Evolutionary conservation across 1,140 invertebrate genomes (phyloP), one percentile per base, ranked within the genome.

Genomic region (Theocolax elegans): DNA sequence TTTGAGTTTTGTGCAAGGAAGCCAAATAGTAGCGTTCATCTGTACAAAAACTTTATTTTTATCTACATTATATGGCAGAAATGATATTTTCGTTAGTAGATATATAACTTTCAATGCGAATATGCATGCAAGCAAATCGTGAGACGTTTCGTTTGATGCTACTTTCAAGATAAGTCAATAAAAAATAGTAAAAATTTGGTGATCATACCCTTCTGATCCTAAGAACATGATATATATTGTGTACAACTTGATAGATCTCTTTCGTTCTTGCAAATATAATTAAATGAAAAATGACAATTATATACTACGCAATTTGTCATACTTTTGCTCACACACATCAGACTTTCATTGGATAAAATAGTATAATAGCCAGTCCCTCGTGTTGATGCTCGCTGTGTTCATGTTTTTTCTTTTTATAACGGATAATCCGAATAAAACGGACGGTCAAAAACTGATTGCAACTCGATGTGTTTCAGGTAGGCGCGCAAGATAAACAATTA

Each of bases 261-360:
- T 15, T 23, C 35, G 13, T 51, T 19, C 13, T 54, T 42, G 58
- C 15, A 51, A 51, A 54, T 63, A 42, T 42, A 53, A 44, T 63
- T 17, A 23, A 69, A 46, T 38, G 40, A 51, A 60, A 17, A 59
- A 31, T 35, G 23, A 44, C 27, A 44, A 56, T 46, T 46, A 66
- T 21, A 48, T 48, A 67, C 53, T 58, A 67, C 46, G 40, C 56
- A 27, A 62, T 35, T 67, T 68, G 56, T 68, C 46, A 68, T 68
- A 60, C 58, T 31, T 53, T 54, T 60, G 56, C 56, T 60, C 56
- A 60, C 46, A 12, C 64, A 59, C 38, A 44, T 66, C 63, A 66
- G 63, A 66, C 63, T 56, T 66, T 56, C 38, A 66, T 66, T 66
- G 21, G 40, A 56, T 66, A 56, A 66, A 66, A 42, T 25, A 31